These are phyloP conservation scores for Adrianichthys oophorus DNA, from an alignment of 2,797 vertebrate species.

Conservation along the genomic window DNA sequence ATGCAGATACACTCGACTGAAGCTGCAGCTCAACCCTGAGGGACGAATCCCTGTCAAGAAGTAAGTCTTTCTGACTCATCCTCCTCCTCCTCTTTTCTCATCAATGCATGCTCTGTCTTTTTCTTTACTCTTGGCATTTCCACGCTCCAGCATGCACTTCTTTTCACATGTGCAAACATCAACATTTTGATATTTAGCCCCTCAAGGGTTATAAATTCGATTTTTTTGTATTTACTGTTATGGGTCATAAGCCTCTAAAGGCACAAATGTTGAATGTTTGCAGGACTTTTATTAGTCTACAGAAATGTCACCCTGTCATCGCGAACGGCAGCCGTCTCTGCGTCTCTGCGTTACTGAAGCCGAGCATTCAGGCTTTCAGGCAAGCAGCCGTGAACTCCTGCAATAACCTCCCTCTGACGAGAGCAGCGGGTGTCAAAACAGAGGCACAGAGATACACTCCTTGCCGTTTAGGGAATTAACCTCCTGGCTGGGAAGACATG, in stretches of 20 bases:
- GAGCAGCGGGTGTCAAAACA: constrained; percentile 60
- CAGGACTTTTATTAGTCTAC: constrained; percentile 6
- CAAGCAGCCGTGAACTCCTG: constrained; percentile 38
- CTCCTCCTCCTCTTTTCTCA: constrained; percentile 36
- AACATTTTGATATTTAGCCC: too few relatives aligned
- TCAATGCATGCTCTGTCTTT: constrained; percentile 21
- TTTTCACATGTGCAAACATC: constrained; percentile 6
- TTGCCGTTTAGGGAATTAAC: constrained; percentile 72
- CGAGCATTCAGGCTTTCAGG: constrained; percentile 39
- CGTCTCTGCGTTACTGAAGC: constrained; percentile 54
- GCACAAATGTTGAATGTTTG: too few relatives aligned
- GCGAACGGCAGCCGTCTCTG: constrained; percentile 17
- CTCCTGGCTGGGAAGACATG: constrained; percentile 64
- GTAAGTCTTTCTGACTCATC: constrained; percentile 81
- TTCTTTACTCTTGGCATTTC: constrained; percentile 1
- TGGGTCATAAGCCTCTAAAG: too few relatives aligned
- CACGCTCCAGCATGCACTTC: constrained; percentile 1
- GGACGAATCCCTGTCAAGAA: constrained; percentile 96
- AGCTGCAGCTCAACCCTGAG: constrained; percentile 93
- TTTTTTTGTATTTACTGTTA: too few relatives aligned
- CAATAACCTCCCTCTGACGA: constrained; percentile 58
- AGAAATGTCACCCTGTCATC: constrained; percentile 32
- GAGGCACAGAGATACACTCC: constrained; percentile 45
- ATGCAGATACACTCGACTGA: constrained; percentile 86
- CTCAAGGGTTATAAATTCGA: too few relatives aligned